phyloP scores from a whole-genome alignment of 2,888 invertebrate genomes.

The Serripes groenlandicus region DNA sequence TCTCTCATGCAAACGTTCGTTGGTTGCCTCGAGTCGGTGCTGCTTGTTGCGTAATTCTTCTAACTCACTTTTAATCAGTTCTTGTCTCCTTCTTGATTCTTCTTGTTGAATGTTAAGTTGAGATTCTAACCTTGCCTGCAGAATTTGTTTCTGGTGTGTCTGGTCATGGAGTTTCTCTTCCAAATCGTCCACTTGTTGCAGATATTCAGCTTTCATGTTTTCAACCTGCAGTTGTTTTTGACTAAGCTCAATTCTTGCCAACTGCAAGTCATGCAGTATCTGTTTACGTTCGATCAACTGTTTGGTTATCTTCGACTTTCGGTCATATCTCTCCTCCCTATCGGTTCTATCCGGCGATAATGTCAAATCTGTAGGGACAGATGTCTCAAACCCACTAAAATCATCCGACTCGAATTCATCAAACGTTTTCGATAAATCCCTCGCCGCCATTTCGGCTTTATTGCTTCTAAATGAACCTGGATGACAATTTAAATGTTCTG shows the following conservation, averaged over 20 bases:
- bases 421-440: conserved; percentile 81
- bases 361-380: conserved; percentile 85
- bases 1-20: conserved; percentile 84
- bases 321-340: conserved; percentile 68
- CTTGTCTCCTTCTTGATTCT: conserved; percentile 83
- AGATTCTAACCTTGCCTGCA: conserved; percentile 84
- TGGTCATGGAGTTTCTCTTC: conserved; percentile 86
- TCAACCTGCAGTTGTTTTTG: conserved; percentile 85
- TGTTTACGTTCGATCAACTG: conserved; percentile 86
- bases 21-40: conserved; percentile 84
- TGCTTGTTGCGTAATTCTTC: conserved; percentile 83
- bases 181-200: conserved; percentile 84
- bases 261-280: conserved; percentile 85
- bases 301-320: conserved; percentile 80
- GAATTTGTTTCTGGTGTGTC: conserved; percentile 85
- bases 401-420: conserved; percentile 84
- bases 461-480: too few relatives aligned
- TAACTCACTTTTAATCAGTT: conserved; percentile 82
- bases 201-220: conserved; percentile 85
- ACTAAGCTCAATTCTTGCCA: conserved; percentile 86
- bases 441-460: conserved; percentile 76
- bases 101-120: conserved; percentile 85
- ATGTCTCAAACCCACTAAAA: conserved; percentile 84
- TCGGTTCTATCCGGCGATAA: conserved; percentile 83
- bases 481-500: neutral